Percentiles rank a stretch among this genome's conserved stretches.
Conservation (phyloP, 2,113 vertebrate genomes). For the Hyperopisus bebe region DNA sequence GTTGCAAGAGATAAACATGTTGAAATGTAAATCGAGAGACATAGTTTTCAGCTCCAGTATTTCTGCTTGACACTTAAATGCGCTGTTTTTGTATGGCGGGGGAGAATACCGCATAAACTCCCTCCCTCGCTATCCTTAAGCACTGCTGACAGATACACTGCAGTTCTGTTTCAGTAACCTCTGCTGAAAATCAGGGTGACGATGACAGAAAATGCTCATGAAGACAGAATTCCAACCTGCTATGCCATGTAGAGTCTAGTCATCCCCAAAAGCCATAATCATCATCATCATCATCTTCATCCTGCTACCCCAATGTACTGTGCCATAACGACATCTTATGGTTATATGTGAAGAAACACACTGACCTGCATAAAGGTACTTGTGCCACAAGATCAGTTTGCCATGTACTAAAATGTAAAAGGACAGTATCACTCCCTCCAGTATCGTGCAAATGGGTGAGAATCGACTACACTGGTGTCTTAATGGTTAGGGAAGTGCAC, state of each 20-base stretch:
- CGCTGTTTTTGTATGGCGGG: background rate
- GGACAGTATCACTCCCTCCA: background rate
- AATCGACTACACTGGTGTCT: background rate
- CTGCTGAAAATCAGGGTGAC: background rate
- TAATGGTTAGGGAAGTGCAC: no score
- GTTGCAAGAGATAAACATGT: background rate
- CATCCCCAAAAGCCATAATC: background rate
- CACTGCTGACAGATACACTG: background rate
- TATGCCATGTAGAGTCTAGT: background rate
- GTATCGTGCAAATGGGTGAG: background rate
- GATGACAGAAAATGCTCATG: background rate
- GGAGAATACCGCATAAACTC: background rate
- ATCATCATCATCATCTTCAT: background rate
- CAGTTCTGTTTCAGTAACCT: background rate
- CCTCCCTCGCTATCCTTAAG: background rate
- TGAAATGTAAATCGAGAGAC: background rate
- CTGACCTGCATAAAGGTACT: background rate
- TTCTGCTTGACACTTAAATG: background rate
- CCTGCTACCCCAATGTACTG: background rate
- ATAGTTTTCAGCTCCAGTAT: background rate
- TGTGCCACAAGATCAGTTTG: background rate
- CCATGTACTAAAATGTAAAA: background rate
- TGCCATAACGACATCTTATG: background rate
- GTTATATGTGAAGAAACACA: background rate
- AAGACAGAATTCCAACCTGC: background rate